Base-by-base conservation (phyloP, 2,113 vertebrate genomes). In the Cinclus cinclus region DNA sequence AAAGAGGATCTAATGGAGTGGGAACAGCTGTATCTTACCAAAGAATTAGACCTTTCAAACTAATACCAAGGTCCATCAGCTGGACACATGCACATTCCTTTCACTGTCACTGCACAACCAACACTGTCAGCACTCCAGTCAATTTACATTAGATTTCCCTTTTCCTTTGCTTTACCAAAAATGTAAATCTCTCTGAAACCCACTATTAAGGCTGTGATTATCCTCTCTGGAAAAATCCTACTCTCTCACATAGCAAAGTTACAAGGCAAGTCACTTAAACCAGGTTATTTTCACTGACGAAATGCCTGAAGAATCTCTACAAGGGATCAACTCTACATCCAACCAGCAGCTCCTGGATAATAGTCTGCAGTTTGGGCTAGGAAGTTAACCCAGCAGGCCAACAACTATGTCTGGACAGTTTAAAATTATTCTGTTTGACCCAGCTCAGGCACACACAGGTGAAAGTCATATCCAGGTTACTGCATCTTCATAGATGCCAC, bases 21-120 rank as follows among this genome's bases (percentile, higher is more conserved):
- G n/a, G 27, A 81, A 41, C 41, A 80, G 37, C 5, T 50, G 13
- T 3, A 17, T 49, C 33, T 55, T n/a, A 67, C 18, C 24, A 19
- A 83, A 83, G 55, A 69, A 69, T 27, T 0, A 60, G 37, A 58
- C 15, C 13, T 87, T 67, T 50, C 55, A 83, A 75, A 65, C 21
- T 30, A 92, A 70, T 23, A 50, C 16, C 1, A 5, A 83, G 27
- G 24, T 31, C 20, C 17, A 39, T 35, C 25, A 69, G 31, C 3
- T 3, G 1, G 42, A 55, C 69, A 39, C 31, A 15, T 0, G 3
- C 0, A 0, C 64, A 22, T 24, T 73, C 33, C 22, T 42, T 62
- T 46, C 53, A 49, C 56, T 46, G 33, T 18, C 84, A 60, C 14
- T 42, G 46, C 35, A 25, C 30, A 63, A 50, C 7, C 63, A 56